Evolutionary conservation across 2,113 vertebrate species (phyloP).

Genomic region (Eulemur macaco): DNA sequence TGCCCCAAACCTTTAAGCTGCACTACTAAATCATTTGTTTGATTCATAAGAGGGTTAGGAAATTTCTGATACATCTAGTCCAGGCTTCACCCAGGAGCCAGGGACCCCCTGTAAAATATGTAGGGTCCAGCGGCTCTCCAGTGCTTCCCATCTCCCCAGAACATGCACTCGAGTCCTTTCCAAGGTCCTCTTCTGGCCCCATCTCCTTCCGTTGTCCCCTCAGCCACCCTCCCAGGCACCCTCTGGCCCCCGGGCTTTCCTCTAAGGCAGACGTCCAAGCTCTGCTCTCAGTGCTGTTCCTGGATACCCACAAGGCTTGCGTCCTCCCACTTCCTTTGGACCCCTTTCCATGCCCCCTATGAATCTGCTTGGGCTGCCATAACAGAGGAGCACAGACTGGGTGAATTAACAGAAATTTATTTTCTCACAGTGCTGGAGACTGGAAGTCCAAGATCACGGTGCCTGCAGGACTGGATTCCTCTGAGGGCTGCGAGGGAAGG

Average conservation of each 20-base stretch:
- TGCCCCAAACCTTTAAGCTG: background rate
- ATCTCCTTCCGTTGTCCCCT: background rate
- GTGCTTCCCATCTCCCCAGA: background rate
- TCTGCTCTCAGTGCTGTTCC: background rate
- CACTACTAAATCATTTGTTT: background rate
- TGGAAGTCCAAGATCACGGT: background rate
- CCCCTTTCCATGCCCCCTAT: background rate
- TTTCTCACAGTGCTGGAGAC: background rate
- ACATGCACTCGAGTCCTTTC: background rate
- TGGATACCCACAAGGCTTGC: accelerated
- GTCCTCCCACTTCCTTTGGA: background rate
- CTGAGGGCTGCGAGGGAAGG: background rate
- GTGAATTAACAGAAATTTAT: background rate
- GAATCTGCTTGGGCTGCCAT: background rate
- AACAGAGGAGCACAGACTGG: background rate
- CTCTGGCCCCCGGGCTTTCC: background rate
- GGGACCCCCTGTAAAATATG: background rate
- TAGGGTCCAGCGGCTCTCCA: background rate
- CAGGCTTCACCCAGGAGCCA: background rate
- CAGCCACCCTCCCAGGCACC: background rate
- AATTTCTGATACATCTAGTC: background rate
- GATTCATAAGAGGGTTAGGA: background rate
- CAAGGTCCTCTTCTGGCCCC: background rate
- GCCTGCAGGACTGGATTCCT: background rate
- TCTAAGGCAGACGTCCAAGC: background rate